These are phyloP conservation scores for Cheilosia grossa DNA, from an alignment of 2,888 invertebrate species.

Conservation along the genomic window DNA sequence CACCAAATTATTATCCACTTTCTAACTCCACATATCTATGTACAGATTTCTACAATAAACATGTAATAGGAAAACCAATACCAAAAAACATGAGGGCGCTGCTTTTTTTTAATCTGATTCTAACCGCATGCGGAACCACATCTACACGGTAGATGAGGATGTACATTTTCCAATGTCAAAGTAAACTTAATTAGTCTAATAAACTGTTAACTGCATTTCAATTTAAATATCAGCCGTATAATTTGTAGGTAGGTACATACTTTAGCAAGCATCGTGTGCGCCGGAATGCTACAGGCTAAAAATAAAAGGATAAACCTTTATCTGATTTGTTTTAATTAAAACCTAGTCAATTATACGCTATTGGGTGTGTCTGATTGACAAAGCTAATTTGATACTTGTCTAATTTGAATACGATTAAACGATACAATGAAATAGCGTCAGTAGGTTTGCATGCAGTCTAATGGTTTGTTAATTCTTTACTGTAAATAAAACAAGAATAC, in stretches of 20 bases:
- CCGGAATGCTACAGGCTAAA: not conserved
- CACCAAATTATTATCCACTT: too few relatives aligned
- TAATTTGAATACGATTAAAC: constrained; percentile 61
- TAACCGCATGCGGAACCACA: not conserved
- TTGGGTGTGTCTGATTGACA: constrained; percentile 59
- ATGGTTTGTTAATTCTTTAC: constrained; percentile 16
- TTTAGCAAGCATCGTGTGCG: not conserved
- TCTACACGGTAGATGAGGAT: not conserved
- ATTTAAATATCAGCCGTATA: constrained; percentile 24
- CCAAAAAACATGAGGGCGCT: too few relatives aligned
- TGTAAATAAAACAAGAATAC: not conserved
- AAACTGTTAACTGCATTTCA: constrained; percentile 49
- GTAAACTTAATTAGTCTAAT: constrained; percentile 53
- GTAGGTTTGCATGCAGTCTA: constrained; percentile 4
- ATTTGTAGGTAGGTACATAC: constrained; percentile 22
- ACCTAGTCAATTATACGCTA: constrained; percentile 37
- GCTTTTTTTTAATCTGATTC: not conserved
- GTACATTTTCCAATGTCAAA: constrained; percentile 6
- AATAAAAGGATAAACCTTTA: constrained; percentile 36
- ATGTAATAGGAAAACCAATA: too few relatives aligned
- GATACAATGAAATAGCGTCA: constrained; percentile 33
- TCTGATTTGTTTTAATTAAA: constrained; percentile 56
- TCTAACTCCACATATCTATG: too few relatives aligned
- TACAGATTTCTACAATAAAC: too few relatives aligned
- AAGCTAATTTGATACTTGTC: constrained; percentile 47